Percentiles rank a stretch among this genome's conserved stretches.
phyloP scores from a whole-genome alignment of 2,888 invertebrate genomes.

The Anoncus sp. region DNA sequence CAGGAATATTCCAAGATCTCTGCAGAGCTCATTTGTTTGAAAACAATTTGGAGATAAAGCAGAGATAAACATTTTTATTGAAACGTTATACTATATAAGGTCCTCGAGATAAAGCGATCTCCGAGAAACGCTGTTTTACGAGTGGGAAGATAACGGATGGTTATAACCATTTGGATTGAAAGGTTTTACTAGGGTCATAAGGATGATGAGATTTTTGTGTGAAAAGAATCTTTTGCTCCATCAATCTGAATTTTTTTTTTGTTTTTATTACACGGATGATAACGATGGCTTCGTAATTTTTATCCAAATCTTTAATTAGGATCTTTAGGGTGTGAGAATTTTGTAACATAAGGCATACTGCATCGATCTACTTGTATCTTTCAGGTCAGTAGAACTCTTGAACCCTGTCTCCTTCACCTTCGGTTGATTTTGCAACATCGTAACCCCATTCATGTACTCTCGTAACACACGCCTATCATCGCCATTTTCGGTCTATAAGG shows the following conservation, averaged over 20 bases:
- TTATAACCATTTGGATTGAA: neutral
- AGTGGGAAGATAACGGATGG: no score
- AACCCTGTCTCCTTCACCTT: constrained; percentile 1
- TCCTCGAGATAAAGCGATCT: no score
- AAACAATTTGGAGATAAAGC: constrained; percentile 11
- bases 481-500: constrained; percentile 40
- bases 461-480: constrained; percentile 38
- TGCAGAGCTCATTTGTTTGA: neutral
- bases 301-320: neutral
- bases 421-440: constrained; percentile 30
- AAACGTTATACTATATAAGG: neutral
- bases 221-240: no score
- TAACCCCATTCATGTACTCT: constrained; percentile 29
- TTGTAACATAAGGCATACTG: neutral
- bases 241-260: no score
- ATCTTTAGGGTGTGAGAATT: neutral
- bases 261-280: no score
- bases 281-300: neutral
- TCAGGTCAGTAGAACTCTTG: constrained; percentile 33
- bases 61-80: neutral
- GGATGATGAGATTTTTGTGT: no score
- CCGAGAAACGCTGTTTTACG: no score
- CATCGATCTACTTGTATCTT: constrained; percentile 26
- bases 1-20: neutral
- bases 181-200: neutral